A percentile compares a stretch with the other conserved stretches of the same genome.
These are phyloP conservation scores for Naja naja DNA, from an alignment of 2,113 vertebrate species.

Conservation along the genomic window DNA sequence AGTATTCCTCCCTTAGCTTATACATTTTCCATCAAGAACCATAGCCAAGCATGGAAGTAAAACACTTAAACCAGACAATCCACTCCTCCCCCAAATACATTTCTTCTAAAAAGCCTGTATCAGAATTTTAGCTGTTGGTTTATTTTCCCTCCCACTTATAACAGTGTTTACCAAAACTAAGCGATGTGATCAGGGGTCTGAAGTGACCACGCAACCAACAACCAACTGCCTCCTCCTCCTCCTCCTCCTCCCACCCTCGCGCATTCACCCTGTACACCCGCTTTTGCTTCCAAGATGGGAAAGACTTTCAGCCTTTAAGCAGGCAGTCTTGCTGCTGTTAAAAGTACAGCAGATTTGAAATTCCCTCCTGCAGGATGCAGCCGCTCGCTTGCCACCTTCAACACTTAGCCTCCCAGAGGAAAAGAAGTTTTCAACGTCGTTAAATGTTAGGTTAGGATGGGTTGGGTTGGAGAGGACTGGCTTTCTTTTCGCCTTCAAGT, in stretches of 20 bases:
- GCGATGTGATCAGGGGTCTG: constrained; percentile 10
- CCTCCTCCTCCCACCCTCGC: too few species aligned
- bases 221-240: background rate
- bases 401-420: constrained; percentile 2
- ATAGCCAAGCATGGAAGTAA: background rate
- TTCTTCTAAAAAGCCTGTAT: background rate
- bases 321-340: background rate
- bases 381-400: constrained; percentile 3
- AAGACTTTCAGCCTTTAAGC: background rate
- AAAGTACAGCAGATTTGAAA: constrained; percentile 62
- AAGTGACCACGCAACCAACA: background rate
- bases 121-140: background rate
- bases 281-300: background rate
- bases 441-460: background rate
- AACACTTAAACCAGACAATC: constrained; percentile 11
- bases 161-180: background rate
- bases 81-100: background rate
- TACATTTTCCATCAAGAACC: constrained; percentile 18
- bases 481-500: constrained; percentile 12
- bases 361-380: constrained; percentile 49
- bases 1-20: constrained; percentile 15
- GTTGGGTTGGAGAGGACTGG: background rate
- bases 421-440: background rate
- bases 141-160: background rate
- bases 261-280: background rate